These are phyloP conservation scores for Actenoides lindsayi DNA, from an alignment of 2,113 vertebrate genomes.

Conservation along the genomic window DNA sequence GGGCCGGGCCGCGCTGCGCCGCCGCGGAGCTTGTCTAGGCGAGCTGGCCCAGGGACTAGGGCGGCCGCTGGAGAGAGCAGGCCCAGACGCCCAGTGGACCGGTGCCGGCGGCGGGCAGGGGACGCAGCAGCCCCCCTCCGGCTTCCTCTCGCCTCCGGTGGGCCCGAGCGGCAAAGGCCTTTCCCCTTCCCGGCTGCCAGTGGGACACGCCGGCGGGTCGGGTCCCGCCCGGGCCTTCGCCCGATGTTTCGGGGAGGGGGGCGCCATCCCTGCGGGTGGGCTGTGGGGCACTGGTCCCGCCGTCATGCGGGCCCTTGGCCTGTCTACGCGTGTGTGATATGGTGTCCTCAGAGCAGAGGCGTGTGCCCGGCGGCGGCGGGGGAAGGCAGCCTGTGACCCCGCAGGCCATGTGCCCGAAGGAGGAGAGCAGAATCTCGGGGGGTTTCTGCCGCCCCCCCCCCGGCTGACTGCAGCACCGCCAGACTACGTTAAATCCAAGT, in stretches of 20 bases:
- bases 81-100: too few species aligned
- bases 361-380: neutral
- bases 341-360: neutral
- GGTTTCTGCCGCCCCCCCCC: neutral
- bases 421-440: neutral
- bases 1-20: too few species aligned
- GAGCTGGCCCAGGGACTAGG: too few species aligned
- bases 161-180: too few species aligned
- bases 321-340: neutral
- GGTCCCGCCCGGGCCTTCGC: neutral
- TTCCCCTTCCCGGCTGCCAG: neutral
- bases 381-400: neutral
- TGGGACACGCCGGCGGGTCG: too few species aligned
- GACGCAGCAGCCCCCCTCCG: neutral
- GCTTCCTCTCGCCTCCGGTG: too few species aligned
- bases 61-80: neutral
- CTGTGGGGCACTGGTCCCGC: too few species aligned
- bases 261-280: neutral
- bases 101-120: neutral
- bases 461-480: neutral
- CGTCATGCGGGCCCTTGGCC: neutral
- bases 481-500: neutral
- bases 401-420: too few species aligned
- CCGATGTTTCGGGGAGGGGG: neutral
- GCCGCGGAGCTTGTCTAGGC: too few species aligned